phyloP scores from a whole-genome alignment of 2,113 vertebrate species.

The Chloropsis hardwickii region DNA sequence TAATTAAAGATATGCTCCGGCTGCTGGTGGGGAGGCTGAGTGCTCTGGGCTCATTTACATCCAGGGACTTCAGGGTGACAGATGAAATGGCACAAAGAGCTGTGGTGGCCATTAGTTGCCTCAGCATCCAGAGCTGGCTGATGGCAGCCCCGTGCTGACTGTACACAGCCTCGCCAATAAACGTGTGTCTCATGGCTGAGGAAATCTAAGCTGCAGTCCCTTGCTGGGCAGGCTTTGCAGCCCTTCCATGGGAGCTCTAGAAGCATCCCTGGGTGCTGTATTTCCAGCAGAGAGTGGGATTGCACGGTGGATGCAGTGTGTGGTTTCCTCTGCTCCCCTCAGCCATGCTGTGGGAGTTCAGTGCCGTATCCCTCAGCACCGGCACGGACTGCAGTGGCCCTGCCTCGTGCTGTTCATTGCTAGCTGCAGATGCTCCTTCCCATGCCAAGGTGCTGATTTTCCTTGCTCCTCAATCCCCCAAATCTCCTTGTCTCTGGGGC shows the following conservation, averaged over 20 bases:
- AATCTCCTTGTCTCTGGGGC: not conserved
- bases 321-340: not conserved
- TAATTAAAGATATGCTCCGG: not conserved
- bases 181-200: rapidly evolving
- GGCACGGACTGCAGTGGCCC: not conserved
- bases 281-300: not conserved
- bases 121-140: not conserved
- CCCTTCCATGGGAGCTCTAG: not conserved
- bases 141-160: not conserved
- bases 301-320: not conserved
- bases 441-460: not conserved
- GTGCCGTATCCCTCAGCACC: not conserved
- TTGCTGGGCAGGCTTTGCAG: not conserved
- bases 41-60: not conserved
- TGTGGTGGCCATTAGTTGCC: not conserved
- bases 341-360: conserved; percentile 38
- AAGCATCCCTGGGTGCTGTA: not conserved
- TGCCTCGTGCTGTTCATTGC: not conserved
- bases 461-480: not conserved
- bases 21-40: not conserved
- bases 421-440: not conserved
- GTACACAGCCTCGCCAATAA: not conserved
- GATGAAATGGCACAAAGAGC: not conserved
- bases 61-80: not conserved
- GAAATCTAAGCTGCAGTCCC: not conserved